phyloP scores from a whole-genome alignment of 2,797 vertebrate species.

The Propithecus deckenii region DNA sequence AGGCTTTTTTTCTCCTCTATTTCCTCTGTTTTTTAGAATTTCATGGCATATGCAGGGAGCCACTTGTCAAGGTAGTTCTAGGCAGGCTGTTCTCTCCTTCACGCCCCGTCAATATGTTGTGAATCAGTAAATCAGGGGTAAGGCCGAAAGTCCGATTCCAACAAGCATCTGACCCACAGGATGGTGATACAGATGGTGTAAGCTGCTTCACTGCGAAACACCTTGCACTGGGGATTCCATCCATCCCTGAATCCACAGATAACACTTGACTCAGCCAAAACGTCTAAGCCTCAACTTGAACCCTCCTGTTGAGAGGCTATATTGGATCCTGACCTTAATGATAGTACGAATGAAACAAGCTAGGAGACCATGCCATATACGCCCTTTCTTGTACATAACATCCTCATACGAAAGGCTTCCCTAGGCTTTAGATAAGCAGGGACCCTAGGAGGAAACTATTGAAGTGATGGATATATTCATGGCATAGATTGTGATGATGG shows the following conservation, averaged over 20 bases:
- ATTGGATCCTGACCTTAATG: background rate
- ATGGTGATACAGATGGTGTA: background rate
- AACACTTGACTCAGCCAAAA: background rate
- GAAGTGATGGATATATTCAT: background rate
- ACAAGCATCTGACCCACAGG: background rate
- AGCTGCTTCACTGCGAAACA: background rate
- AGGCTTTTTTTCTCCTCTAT: background rate
- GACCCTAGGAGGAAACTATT: background rate
- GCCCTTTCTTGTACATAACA: background rate
- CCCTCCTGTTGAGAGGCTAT: background rate
- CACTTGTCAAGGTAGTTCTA: background rate
- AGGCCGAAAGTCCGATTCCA: background rate
- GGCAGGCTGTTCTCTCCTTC: background rate
- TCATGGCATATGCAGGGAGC: background rate
- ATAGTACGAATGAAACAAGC: background rate
- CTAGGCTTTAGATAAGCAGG: background rate
- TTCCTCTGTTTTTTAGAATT: conserved; percentile 56
- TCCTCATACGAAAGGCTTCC: background rate
- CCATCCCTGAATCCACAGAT: background rate
- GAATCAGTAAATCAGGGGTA: background rate
- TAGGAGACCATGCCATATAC: background rate
- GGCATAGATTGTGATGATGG: background rate
- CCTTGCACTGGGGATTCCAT: background rate
- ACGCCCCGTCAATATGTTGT: background rate
- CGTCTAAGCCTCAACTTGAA: background rate